These are phyloP conservation scores for Scarus forsteni DNA, from an alignment of 2,797 vertebrate genomes.

Conservation along the genomic window DNA sequence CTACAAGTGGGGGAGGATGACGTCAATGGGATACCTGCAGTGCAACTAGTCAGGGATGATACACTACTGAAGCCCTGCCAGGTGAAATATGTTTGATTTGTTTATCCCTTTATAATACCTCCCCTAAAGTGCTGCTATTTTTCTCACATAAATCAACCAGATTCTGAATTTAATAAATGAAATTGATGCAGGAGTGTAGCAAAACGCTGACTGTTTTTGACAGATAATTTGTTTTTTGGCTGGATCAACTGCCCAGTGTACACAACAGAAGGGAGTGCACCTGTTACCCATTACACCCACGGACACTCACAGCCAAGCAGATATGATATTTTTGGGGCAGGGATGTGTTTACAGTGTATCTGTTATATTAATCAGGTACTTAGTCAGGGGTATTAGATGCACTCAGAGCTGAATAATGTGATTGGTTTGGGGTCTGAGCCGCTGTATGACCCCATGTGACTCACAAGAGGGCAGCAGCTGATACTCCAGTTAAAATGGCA, in stretches of 20 bases:
- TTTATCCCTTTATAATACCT: constrained; percentile 19
- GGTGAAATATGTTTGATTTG: constrained; percentile 26
- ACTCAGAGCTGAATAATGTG: constrained; percentile 49
- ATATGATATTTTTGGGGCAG: constrained; percentile 34
- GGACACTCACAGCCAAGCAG: constrained; percentile 11
- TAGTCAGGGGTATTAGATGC: constrained; percentile 44
- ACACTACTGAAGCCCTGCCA: constrained; percentile 52
- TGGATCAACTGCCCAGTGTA: constrained; percentile 19
- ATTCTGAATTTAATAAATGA: background rate
- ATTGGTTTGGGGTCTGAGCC: constrained; percentile 54
- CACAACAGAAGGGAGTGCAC: constrained; percentile 58
- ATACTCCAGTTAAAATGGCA: constrained; percentile 23
- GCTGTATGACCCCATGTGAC: constrained; percentile 46
- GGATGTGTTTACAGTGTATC: constrained; percentile 54
- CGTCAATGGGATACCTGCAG: constrained; percentile 66
- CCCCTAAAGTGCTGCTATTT: background rate
- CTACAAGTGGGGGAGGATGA: constrained; percentile 58
- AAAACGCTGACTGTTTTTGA: constrained; percentile 14
- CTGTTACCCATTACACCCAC: constrained; percentile 53
- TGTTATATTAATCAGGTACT: constrained; percentile 64
- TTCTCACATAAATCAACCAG: background rate
- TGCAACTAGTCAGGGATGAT: constrained; percentile 47
- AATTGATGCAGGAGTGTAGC: constrained; percentile 5
- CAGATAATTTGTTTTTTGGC: constrained; percentile 51
- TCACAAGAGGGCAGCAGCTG: constrained; percentile 74